Conservation (phyloP, 2,113 vertebrate species). For the Hepsetus odoe region DNA sequence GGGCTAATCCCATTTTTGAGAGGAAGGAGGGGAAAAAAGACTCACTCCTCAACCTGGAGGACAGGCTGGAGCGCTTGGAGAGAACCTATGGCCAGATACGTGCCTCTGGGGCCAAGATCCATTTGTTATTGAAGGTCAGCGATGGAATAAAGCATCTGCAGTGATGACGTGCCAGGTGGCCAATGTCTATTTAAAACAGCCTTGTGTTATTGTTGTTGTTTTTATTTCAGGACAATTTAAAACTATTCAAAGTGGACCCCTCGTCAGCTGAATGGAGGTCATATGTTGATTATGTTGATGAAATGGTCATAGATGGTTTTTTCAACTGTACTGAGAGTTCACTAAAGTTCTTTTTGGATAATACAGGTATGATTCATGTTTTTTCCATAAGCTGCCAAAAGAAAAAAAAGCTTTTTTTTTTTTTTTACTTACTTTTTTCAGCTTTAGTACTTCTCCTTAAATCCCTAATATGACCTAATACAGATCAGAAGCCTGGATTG, state of each 20-base stretch:
- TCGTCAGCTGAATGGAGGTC: conserved; percentile 81
- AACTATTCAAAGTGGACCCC: conserved; percentile 79
- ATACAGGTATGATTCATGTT: conserved; percentile 78
- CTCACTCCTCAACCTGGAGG: conserved; percentile 81
- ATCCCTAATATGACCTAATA: background rate
- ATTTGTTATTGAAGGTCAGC: conserved; percentile 82
- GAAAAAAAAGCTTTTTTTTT: too few species aligned
- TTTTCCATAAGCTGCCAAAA: background rate
- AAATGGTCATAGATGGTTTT: conserved; percentile 88
- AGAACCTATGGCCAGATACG: conserved; percentile 75
- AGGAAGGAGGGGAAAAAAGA: conserved; percentile 87
- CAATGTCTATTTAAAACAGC: background rate
- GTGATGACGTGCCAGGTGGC: background rate
- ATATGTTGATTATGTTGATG: conserved; percentile 87
- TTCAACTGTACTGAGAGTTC: conserved; percentile 85
- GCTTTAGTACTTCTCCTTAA: background rate
- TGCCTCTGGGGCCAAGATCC: conserved; percentile 83
- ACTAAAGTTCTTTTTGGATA: conserved; percentile 88
- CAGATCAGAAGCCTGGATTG: conserved; percentile 76
- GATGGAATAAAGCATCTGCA: background rate
- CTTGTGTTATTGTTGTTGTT: background rate
- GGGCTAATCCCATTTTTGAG: conserved; percentile 83
- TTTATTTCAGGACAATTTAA: conserved; percentile 81
- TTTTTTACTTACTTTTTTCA: background rate
- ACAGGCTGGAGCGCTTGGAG: conserved; percentile 76